Evolutionary conservation across 2,888 invertebrate species (phyloP).

Genomic region (Euzetes globulus): DNA sequence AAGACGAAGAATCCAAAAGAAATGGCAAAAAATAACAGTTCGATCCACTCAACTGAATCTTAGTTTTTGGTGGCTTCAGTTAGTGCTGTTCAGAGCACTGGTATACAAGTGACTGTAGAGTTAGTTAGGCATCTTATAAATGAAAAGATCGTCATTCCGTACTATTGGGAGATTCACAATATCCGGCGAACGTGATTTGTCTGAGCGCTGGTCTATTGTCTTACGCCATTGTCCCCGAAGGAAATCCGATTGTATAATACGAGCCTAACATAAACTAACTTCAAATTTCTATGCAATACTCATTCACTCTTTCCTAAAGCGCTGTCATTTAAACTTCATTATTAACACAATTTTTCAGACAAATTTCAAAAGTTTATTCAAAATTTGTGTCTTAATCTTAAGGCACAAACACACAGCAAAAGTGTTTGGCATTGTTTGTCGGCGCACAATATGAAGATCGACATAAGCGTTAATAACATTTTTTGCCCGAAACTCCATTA

Average conservation of each 20-base stretch:
- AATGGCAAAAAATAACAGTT: neutral
- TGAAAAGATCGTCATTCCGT: slow-evolving; percentile 17
- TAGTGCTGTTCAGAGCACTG: neutral
- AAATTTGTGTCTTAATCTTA: slow-evolving; percentile 1
- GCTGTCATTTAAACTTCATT: neutral
- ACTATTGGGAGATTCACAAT: neutral
- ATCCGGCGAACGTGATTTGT: slow-evolving; percentile 25
- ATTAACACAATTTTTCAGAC: slow-evolving; percentile 7
- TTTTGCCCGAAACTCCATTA: slow-evolving; percentile 14
- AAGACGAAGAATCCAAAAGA: neutral
- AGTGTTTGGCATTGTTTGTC: neutral
- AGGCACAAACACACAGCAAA: neutral
- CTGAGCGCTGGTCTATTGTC: slow-evolving; percentile 24
- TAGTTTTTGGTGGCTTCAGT: neutral
- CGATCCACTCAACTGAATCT: neutral
- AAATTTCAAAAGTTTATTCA: slow-evolving; percentile 9
- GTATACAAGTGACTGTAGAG: neutral
- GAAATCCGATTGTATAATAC: slow-evolving; percentile 20
- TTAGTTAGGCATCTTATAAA: neutral
- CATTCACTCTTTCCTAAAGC: slow-evolving; percentile 6
- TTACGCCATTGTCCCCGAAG: slow-evolving; percentile 19
- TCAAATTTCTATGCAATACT: neutral
- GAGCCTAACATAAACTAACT: neutral
- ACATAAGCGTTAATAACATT: neutral
- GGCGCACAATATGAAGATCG: neutral